phyloP scores from a whole-genome alignment of 2,113 vertebrate species.

The Alosa alosa region DNA sequence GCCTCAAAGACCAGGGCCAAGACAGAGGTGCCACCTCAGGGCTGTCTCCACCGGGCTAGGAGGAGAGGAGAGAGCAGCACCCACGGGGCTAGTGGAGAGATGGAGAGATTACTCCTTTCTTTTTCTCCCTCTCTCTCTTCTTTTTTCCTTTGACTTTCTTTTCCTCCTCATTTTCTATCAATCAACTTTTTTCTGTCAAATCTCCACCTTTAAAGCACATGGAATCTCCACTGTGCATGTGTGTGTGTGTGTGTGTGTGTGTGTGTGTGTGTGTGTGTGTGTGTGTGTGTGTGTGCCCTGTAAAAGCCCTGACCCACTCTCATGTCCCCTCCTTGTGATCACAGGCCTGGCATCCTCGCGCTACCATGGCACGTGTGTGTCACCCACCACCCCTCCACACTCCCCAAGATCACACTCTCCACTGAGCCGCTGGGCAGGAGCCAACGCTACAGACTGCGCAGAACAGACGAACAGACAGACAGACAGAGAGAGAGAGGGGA shows the following conservation, averaged over 20 bases:
- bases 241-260: conserved; percentile 7
- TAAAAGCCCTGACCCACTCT: not conserved
- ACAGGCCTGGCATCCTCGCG: not conserved
- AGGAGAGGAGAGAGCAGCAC: conserved; percentile 57
- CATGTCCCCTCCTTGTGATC: not conserved
- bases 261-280: not conserved
- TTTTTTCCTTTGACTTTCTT: not conserved
- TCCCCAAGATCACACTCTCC: not conserved
- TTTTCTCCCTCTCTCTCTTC: not conserved
- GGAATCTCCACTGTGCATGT: not conserved
- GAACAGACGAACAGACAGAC: not conserved
- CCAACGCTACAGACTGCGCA: not conserved
- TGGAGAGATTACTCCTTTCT: conserved; percentile 22
- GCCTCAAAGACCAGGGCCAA: conserved; percentile 26
- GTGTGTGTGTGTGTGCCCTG: conserved; percentile 36
- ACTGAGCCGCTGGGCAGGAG: not conserved
- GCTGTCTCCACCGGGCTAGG: conserved; percentile 60
- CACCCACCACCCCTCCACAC: not conserved
- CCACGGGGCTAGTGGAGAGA: conserved; percentile 22
- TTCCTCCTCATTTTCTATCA: not conserved
- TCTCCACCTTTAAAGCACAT: not conserved
- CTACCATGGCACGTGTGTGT: not conserved
- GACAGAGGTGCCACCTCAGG: conserved; percentile 17
- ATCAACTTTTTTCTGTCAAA: not conserved
- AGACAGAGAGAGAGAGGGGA: not conserved